Evolutionary conservation across 1,140 invertebrate genomes (phyloP).

Genomic region (Leguminivora glycinivorella): DNA sequence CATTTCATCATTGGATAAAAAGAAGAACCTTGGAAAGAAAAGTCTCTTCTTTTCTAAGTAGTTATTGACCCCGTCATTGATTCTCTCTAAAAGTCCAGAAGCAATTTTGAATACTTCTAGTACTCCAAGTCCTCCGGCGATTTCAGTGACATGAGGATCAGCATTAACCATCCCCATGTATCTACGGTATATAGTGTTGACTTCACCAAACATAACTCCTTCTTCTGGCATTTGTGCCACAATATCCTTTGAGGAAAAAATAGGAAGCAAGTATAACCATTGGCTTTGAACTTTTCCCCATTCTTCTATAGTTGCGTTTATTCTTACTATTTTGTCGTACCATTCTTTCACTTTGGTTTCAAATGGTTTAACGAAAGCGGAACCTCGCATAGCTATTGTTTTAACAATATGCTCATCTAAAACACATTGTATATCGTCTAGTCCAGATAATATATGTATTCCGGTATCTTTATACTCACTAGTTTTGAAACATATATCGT

Average conservation of each 20-base stretch:
- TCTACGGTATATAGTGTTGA: slow-evolving; percentile 88
- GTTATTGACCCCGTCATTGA: slow-evolving; percentile 92
- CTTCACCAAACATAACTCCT: slow-evolving; percentile 87
- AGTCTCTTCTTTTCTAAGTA: slow-evolving; percentile 96
- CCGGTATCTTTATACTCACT: slow-evolving; percentile 89
- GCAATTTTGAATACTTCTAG: slow-evolving; percentile 88
- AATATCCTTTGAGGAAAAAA: slow-evolving; percentile 96
- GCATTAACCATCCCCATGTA: slow-evolving; percentile 87
- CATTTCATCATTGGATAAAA: slow-evolving; percentile 97
- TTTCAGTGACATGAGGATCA: slow-evolving; percentile 87
- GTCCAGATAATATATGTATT: slow-evolving; percentile 86
- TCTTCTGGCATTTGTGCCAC: slow-evolving; percentile 96
- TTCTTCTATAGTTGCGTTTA: slow-evolving; percentile 90
- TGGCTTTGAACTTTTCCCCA: slow-evolving; percentile 94
- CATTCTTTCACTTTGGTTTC: slow-evolving; percentile 88
- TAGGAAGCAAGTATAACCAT: slow-evolving; percentile 94
- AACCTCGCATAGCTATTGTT: slow-evolving; percentile 93
- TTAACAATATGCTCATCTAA: slow-evolving; percentile 95
- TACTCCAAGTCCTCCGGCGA: slow-evolving; percentile 85
- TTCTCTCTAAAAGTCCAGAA: slow-evolving; percentile 87
- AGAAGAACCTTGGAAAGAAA: slow-evolving; percentile 96
- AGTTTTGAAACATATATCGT: slow-evolving; percentile 85
- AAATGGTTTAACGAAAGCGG: slow-evolving; percentile 94
- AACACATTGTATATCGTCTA: slow-evolving; percentile 92
- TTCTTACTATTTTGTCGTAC: slow-evolving; percentile 88